These are phyloP conservation scores for Epizoanthus fatuus DNA, from an alignment of 92 coral and sea anemone species.

Conservation along the genomic window DNA sequence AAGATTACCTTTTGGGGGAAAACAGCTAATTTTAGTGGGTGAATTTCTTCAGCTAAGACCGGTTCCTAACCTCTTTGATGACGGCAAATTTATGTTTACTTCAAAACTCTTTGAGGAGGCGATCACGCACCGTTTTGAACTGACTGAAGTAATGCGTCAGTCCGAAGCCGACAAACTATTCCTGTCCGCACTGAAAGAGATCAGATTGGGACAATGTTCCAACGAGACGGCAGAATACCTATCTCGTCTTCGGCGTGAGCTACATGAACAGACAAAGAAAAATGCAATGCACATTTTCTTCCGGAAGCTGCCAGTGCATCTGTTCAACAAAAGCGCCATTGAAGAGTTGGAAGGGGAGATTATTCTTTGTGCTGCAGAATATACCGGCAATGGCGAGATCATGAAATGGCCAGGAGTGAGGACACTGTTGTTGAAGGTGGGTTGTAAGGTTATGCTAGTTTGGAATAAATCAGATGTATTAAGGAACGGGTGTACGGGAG, in stretches of 20 bases:
- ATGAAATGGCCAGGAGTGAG: slow-evolving; percentile 40
- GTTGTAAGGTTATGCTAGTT: slow-evolving; percentile 22
- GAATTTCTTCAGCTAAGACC: slow-evolving; percentile 67
- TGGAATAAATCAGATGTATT: slow-evolving; percentile 25
- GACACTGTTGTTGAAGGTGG: slow-evolving; percentile 27
- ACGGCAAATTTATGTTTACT: slow-evolving; percentile 47
- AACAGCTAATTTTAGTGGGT: slow-evolving; percentile 64
- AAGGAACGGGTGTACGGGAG: slow-evolving; percentile 36
- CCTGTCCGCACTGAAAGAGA: slow-evolving; percentile 25
- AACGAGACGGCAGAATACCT: slow-evolving; percentile 15
- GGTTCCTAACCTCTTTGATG: slow-evolving; percentile 59
- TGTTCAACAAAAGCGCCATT: slow-evolving; percentile 30
- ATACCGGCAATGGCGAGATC: slow-evolving; percentile 11
- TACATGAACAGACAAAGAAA: not conserved
- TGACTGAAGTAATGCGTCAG: slow-evolving; percentile 29
- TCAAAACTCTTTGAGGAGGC: slow-evolving; percentile 32
- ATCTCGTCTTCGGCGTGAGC: slow-evolving; percentile 11
- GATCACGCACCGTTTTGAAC: slow-evolving; percentile 44
- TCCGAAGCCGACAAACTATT: slow-evolving; percentile 11
- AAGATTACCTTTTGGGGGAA: slow-evolving; percentile 52
- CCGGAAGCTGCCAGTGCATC: slow-evolving; percentile 7
- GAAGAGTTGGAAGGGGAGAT: slow-evolving; percentile 31
- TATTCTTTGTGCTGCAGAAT: not conserved
- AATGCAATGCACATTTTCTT: slow-evolving; percentile 46
- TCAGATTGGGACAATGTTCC: slow-evolving; percentile 20